Evolutionary conservation across 1,140 invertebrate genomes (phyloP).

Genomic region (Lycorma delicatula): DNA sequence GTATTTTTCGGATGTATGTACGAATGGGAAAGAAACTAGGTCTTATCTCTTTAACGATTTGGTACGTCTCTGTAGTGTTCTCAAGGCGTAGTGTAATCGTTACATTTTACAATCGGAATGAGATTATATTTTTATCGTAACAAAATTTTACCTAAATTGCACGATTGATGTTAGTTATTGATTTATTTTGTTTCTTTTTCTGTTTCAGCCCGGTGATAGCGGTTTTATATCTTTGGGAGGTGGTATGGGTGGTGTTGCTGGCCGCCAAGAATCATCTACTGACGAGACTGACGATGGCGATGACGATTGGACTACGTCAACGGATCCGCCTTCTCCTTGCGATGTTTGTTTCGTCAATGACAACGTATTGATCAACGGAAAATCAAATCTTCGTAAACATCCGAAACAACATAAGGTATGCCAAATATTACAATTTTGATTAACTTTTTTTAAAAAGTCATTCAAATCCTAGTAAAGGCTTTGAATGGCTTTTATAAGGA

Average conservation of each 20-base stretch:
- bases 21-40: no score
- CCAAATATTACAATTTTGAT: not conserved
- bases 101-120: no score
- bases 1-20: no score
- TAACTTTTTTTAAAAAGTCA: no score
- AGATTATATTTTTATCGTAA: no score
- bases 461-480: no score
- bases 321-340: constrained; percentile 64
- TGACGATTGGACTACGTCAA: constrained; percentile 43
- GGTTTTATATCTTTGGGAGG: constrained; percentile 52
- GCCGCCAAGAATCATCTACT: constrained; percentile 51
- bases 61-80: no score
- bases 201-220: constrained; percentile 44
- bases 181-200: not conserved
- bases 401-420: constrained; percentile 53
- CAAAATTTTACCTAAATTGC: no score
- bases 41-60: no score
- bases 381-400: constrained; percentile 60
- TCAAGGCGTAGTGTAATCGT: no score
- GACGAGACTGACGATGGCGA: constrained; percentile 51
- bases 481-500: no score
- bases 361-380: constrained; percentile 81
- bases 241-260: constrained; percentile 35
- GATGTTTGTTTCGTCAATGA: constrained; percentile 77
- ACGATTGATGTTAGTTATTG: no score